Conservation (phyloP, 2,797 vertebrate species). For the Tenualosa ilisha region DNA sequence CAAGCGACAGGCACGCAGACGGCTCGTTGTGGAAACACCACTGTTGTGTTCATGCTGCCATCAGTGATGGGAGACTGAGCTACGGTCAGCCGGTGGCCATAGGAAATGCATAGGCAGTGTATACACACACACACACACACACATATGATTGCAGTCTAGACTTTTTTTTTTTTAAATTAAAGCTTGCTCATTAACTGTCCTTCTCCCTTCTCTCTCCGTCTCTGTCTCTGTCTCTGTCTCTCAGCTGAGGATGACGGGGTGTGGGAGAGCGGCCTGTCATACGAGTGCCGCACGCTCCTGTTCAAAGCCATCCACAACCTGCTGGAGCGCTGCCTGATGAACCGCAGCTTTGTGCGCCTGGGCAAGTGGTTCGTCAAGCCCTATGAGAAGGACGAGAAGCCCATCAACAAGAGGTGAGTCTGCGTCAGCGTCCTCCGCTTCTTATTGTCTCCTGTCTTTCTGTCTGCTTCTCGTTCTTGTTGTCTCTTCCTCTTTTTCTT, state of each 20-base stretch:
- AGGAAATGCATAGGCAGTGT: neutral
- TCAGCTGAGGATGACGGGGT: constrained; percentile 94
- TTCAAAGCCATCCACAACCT: constrained; percentile 99
- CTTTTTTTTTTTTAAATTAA: no score
- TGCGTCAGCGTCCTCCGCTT: neutral
- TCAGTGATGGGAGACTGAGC: neutral
- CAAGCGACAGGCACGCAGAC: neutral
- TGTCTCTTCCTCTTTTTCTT: neutral
- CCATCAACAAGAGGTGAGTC: constrained; percentile 93
- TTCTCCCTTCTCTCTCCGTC: neutral
- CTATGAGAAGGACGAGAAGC: constrained; percentile 98
- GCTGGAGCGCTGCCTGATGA: constrained; percentile 96
- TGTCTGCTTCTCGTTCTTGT: neutral
- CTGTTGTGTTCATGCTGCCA: neutral
- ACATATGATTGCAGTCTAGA: no score
- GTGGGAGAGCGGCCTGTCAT: constrained; percentile 98
- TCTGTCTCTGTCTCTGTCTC: constrained; percentile 29
- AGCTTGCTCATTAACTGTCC: no score
- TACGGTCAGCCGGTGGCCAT: neutral
- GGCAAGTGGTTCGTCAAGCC: constrained; percentile 99
- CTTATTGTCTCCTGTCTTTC: neutral
- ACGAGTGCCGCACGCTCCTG: constrained; percentile 95
- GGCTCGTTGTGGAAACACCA: neutral
- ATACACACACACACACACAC: no score
- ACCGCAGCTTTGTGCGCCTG: constrained; percentile 94